Base-by-base conservation (phyloP, 2,888 invertebrate species). In the Eurois occulta region DNA sequence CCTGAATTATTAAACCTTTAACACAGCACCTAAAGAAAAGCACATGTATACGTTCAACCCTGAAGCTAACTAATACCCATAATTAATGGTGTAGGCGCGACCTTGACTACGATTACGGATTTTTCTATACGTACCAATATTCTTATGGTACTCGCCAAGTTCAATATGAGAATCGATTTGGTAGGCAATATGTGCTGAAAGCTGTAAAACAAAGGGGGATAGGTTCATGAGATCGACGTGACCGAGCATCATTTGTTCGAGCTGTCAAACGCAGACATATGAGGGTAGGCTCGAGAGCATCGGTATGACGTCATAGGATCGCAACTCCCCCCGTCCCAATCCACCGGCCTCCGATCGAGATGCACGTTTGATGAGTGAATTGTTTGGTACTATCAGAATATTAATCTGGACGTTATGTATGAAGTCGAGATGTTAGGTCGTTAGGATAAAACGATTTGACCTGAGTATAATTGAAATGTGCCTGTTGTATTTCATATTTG, bases 211-310 rank as follows among this genome's bases (percentile, higher is more conserved):
- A 90, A 90, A 87, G 85, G 84, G 66, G 83, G 83, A 85, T 84
- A 81, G 86, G 88, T 78, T 86, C 76, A 80, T 72, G 86, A 85
- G 89, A 87, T 88, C 79, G 83, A 85, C 85, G 83, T 86, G 89
- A 86, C 84, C 75, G 85, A 86, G 87, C 86, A 89, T 90, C 88
- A 89, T 90, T 91, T 90, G 90, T 91, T 87, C 78, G 85, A 86
- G 83, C 90, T 92, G 92, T 91, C 92, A 90, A 89, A 83, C 74
- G 77, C 91, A 92, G 88, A 86, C 86, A 80, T 87, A 89, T 88
- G 90, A 90, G 91, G 90, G 90, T 90, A 90, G 88, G 85, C 83
- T 87, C 67, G 86, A 87, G 88, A 89, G 86, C 86, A 81, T 72
- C 78, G 65, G 48, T n/a, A 78, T 89, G 88, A 90, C 91, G 88